phyloP scores from a whole-genome alignment of 2,113 vertebrate genomes.

The Bos javanicus region DNA sequence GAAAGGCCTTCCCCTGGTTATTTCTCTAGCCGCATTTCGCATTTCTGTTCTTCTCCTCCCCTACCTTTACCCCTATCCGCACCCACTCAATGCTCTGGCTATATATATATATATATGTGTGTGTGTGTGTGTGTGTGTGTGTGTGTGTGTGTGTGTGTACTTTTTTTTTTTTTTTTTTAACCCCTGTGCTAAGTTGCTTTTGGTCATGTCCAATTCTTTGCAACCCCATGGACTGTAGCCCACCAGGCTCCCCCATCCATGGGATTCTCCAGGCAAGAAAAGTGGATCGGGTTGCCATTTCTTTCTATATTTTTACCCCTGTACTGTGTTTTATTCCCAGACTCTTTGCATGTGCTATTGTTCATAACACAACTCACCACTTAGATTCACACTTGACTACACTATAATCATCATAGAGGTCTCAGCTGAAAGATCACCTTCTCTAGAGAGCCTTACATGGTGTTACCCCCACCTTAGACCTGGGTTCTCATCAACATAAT shows the following conservation, averaged over 20 bases:
- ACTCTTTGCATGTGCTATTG: background rate
- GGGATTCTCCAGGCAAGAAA: background rate
- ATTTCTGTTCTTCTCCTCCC: background rate
- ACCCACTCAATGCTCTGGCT: background rate
- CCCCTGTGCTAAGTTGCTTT: background rate
- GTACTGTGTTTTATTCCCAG: background rate
- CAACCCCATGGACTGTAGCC: background rate
- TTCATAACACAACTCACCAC: background rate
- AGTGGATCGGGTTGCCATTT: background rate
- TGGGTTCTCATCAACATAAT: background rate
- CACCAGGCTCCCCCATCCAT: background rate
- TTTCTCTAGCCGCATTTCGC: background rate
- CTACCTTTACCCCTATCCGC: background rate
- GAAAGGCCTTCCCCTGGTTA: background rate
- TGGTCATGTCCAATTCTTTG: background rate
- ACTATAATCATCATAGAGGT: background rate
- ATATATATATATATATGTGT: too few relatives aligned
- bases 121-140: too few relatives aligned
- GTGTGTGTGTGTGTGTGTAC: fast-evolving
- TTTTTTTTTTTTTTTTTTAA: too few relatives aligned
- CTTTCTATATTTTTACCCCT: background rate
- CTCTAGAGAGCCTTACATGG: background rate
- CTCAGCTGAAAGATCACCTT: background rate
- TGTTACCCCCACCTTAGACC: background rate
- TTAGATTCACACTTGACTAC: background rate